Conservation (phyloP, 35 echinoderm and acorn worm genomes). For the Apostichopus japonicus region DNA sequence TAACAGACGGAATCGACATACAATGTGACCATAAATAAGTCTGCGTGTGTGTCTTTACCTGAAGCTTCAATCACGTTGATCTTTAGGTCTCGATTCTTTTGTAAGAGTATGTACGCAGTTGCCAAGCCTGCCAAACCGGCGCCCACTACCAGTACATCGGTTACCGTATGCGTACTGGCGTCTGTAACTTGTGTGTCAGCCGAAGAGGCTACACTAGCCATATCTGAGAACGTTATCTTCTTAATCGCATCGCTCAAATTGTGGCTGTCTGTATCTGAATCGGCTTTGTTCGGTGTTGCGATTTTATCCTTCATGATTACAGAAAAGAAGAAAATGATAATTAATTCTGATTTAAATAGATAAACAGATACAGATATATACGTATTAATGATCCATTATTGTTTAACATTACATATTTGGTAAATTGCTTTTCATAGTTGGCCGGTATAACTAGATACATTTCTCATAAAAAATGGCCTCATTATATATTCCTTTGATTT, state of each 20-base stretch:
- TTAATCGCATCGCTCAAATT: not conserved
- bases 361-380: too few relatives aligned
- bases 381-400: too few relatives aligned
- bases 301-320: slow-evolving; percentile 43
- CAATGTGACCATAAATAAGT: too few relatives aligned
- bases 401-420: too few relatives aligned
- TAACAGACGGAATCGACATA: too few relatives aligned
- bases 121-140: slow-evolving; percentile 79
- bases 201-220: not conserved
- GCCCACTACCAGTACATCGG: slow-evolving; percentile 72
- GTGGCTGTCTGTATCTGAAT: not conserved
- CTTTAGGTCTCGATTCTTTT: slow-evolving; percentile 48
- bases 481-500: too few relatives aligned
- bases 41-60: slow-evolving; percentile 25
- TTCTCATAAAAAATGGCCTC: too few relatives aligned
- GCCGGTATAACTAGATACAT: too few relatives aligned
- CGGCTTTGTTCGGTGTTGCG: not conserved
- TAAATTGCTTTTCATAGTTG: too few relatives aligned
- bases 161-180: not conserved
- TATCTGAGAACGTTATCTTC: slow-evolving; percentile 39
- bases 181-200: not conserved
- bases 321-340: not conserved
- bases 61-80: slow-evolving; percentile 69
- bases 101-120: slow-evolving; percentile 58
- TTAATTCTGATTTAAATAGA: too few relatives aligned